Conservation (phyloP, 2,888 invertebrate species). For the Drosophila percnosoma region DNA sequence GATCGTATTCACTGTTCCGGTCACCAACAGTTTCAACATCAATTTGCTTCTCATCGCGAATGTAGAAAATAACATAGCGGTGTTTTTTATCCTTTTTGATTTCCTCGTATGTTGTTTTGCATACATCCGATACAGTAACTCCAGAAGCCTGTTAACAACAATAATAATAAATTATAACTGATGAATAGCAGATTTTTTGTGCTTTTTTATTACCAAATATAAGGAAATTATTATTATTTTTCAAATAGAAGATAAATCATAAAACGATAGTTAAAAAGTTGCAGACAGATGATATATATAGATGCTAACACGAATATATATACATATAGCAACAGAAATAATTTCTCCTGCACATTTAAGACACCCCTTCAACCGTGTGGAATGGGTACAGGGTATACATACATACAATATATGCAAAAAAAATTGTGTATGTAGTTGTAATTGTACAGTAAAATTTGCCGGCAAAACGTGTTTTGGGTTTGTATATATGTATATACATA, state of each 20-base stretch:
- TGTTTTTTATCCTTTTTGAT: conserved; percentile 99
- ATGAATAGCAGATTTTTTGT: not conserved
- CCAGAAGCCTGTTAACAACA: conserved; percentile 92
- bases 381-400: conserved; percentile 5
- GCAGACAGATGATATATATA: not conserved
- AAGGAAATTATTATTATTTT: not conserved
- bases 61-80: conserved; percentile 98
- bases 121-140: conserved; percentile 97
- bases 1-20: conserved; percentile 96
- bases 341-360: not conserved
- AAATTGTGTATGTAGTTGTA: conserved; percentile 10
- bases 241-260: not conserved
- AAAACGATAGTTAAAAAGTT: not conserved
- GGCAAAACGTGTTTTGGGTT: conserved; percentile 12
- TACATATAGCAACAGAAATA: not conserved
- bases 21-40: conserved; percentile 96
- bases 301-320: not conserved
- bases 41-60: conserved; percentile 98
- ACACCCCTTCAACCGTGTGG: not conserved
- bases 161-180: not conserved
- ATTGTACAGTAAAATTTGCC: conserved; percentile 19
- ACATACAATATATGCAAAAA: conserved; percentile 8
- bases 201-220: not conserved
- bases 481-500: conserved; percentile 7
- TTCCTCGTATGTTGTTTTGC: conserved; percentile 97